A percentile compares a stretch with the other conserved stretches of the same genome.
These are phyloP conservation scores for Hesperophylax magnus DNA, from an alignment of 1,140 invertebrate species.

Conservation along the genomic window DNA sequence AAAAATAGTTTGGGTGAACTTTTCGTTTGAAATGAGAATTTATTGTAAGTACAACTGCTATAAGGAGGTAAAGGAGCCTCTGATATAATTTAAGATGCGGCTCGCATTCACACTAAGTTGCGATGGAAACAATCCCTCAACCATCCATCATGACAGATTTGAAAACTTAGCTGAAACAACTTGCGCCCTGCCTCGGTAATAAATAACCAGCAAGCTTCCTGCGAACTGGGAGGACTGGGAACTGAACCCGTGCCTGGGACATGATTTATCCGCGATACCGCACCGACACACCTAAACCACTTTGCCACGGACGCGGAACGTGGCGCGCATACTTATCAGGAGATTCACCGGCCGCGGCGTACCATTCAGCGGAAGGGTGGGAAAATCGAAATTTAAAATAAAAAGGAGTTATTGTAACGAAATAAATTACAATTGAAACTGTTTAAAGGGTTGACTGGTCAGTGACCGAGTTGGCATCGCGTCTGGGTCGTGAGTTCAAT, in stretches of 20 bases:
- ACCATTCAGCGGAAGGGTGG: no score
- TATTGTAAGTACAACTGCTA: not conserved
- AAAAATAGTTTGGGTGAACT: not conserved
- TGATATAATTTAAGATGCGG: not conserved
- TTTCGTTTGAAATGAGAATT: not conserved
- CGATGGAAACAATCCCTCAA: not conserved
- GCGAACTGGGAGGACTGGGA: not conserved
- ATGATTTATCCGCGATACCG: conserved; percentile 36
- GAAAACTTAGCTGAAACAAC: conserved; percentile 11
- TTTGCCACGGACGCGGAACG: conserved; percentile 2
- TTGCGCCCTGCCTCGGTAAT: conserved; percentile 8
- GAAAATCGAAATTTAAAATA: no score
- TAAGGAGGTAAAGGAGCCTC: not conserved
- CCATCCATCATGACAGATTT: conserved; percentile 17
- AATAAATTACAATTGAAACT: no score
- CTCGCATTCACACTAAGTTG: not conserved
- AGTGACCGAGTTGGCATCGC: no score
- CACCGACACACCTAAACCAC: conserved; percentile 26
- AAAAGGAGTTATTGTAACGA: no score
- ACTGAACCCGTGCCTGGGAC: conserved; percentile 1
- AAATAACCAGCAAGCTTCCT: conserved; percentile 22
- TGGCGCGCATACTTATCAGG: conserved; percentile 15
- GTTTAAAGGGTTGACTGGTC: no score
- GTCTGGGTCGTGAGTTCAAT: no score
- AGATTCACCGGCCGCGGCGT: no score